Percentiles rank a stretch among this genome's conserved stretches.
Evolutionary conservation across 1,140 invertebrate genomes (phyloP).

Genomic region (Conus ventricosus): DNA sequence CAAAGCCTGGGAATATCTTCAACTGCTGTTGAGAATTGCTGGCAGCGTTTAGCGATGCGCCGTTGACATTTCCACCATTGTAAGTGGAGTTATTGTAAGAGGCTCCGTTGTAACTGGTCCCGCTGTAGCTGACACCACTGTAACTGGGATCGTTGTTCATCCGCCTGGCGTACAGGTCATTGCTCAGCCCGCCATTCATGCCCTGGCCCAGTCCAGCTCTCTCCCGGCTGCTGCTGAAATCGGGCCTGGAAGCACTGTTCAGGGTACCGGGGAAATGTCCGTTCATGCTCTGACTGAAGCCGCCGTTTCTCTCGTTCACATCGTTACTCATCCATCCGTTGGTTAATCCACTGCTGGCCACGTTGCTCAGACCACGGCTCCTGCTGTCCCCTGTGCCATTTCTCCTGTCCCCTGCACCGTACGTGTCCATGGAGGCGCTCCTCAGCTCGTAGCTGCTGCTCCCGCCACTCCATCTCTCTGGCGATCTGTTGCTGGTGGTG

Average conservation of each 20-base stretch:
- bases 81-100: neutral
- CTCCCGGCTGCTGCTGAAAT: neutral
- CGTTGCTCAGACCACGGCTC: neutral
- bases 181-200: too few relatives aligned
- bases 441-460: neutral
- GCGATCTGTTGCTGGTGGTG: too few relatives aligned
- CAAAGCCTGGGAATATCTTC: neutral
- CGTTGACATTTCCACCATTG: neutral
- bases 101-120: neutral
- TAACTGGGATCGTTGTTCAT: neutral
- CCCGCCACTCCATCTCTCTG: neutral
- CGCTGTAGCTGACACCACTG: neutral
- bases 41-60: neutral
- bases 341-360: neutral
- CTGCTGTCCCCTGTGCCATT: neutral
- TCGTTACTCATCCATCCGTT: neutral
- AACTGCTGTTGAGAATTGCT: neutral
- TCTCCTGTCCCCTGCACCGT: neutral
- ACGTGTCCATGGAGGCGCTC: neutral
- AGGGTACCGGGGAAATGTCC: too few relatives aligned
- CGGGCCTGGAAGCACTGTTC: neutral
- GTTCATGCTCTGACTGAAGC: neutral
- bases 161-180: neutral
- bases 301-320: constrained; percentile 13
- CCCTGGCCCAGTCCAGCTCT: too few relatives aligned